Evolutionary conservation across 2,888 invertebrate species (phyloP).

Genomic region (Eupithecia vulgata): DNA sequence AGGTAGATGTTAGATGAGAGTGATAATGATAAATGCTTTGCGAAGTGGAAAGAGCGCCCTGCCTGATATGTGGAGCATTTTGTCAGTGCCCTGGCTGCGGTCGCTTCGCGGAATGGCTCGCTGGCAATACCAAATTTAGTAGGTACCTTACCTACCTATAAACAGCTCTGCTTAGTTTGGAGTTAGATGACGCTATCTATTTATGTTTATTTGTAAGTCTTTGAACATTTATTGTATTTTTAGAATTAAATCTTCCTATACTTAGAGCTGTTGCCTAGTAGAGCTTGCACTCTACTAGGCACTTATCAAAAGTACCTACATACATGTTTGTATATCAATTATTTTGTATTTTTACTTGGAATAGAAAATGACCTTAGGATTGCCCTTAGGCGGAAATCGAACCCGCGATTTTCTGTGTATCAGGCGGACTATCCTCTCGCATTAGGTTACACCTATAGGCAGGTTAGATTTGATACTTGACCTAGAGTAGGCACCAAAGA

Average conservation of each 20-base stretch:
- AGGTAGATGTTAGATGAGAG: not conserved
- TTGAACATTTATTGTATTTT: no score
- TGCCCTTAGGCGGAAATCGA: not conserved
- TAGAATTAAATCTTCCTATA: not conserved
- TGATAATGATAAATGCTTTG: not conserved
- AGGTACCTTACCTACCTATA: not conserved
- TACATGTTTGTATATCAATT: not conserved
- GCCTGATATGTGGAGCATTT: not conserved
- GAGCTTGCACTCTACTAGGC: not conserved
- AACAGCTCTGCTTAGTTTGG: not conserved
- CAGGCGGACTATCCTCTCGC: not conserved
- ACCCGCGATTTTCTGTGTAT: not conserved
- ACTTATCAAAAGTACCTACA: not conserved
- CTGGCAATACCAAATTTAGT: not conserved
- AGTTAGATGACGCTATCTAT: not conserved
- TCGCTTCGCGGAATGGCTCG: not conserved
- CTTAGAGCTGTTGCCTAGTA: no score
- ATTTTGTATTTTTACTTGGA: not conserved
- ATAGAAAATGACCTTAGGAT: not conserved
- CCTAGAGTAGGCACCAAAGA: no score
- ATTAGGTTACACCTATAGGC: not conserved
- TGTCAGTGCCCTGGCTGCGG: not conserved
- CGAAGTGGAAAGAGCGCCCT: conserved; percentile 2
- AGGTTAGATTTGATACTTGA: not conserved
- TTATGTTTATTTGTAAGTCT: no score